Conservation (phyloP, 2,888 invertebrate genomes). For the Drosophila austrosaltans region DNA sequence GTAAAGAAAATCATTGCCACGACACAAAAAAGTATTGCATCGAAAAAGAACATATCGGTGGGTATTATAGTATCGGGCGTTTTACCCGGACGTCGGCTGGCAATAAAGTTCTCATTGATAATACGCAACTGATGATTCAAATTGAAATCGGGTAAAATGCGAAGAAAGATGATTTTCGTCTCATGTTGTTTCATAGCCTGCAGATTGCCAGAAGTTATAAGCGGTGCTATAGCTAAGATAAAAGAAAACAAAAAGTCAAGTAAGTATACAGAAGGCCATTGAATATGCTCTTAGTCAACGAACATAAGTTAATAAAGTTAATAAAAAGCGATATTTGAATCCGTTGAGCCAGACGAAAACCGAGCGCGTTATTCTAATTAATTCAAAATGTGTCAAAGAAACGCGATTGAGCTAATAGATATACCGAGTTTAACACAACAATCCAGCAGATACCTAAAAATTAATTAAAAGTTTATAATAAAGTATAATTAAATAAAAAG, state of each 20-base stretch:
- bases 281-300: too few relatives aligned
- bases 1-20: conserved; percentile 69
- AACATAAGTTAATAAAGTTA: too few relatives aligned
- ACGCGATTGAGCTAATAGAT: too few relatives aligned
- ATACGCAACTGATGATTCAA: conserved; percentile 82
- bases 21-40: conserved; percentile 50
- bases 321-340: too few relatives aligned
- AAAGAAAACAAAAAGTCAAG: not conserved
- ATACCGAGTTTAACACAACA: too few relatives aligned
- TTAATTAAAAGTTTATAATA: too few relatives aligned
- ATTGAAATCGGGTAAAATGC: conserved; percentile 82
- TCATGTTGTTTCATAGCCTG: conserved; percentile 75
- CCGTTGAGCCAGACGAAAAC: too few relatives aligned
- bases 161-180: conserved; percentile 69
- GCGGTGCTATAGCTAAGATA: conserved; percentile 73
- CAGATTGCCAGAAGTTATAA: conserved; percentile 78
- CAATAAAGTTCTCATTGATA: conserved; percentile 80
- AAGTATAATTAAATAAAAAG: too few relatives aligned
- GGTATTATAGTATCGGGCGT: not conserved
- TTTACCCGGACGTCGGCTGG: conserved; percentile 56
- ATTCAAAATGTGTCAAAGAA: too few relatives aligned
- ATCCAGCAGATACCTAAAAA: too few relatives aligned
- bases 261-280: not conserved
- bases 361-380: too few relatives aligned
- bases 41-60: conserved; percentile 61